A percentile compares a stretch with the other conserved stretches of the same genome.
These are phyloP conservation scores for Castor canadensis DNA, from an alignment of 2,113 vertebrate species.

Conservation along the genomic window DNA sequence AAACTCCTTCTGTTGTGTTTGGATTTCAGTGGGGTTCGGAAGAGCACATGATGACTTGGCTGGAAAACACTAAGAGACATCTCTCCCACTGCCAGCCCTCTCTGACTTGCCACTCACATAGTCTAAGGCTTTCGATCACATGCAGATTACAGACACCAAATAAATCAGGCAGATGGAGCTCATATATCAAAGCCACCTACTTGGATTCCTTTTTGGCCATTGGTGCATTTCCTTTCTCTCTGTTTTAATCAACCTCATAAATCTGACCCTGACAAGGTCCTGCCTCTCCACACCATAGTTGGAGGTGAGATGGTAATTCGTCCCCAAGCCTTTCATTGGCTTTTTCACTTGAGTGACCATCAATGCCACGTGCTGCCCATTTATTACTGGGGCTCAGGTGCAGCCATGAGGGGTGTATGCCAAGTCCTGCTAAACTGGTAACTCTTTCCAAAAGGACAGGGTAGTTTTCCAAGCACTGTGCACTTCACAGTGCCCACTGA, in stretches of 20 bases:
- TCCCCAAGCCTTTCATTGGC: conserved; percentile 54
- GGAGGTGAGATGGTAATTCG: conserved; percentile 61
- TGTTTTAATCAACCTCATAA: conserved; percentile 65
- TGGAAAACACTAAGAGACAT: conserved; percentile 58
- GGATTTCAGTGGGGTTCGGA: not conserved
- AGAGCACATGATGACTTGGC: conserved; percentile 1
- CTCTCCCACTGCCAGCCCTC: not conserved
- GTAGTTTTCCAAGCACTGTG: conserved; percentile 52
- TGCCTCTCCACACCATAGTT: conserved; percentile 25
- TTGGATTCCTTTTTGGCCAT: conserved; percentile 66
- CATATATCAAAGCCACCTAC: conserved; percentile 68
- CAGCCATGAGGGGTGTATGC: not conserved
- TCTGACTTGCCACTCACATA: conserved; percentile 47
- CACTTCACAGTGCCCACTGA: not conserved
- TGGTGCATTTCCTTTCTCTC: conserved; percentile 38
- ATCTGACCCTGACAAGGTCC: conserved; percentile 76
- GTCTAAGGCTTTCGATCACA: conserved; percentile 44
- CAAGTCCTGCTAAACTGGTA: conserved; percentile 45
- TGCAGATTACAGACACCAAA: conserved; percentile 53
- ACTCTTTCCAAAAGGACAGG: conserved; percentile 64
- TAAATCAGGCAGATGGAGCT: conserved; percentile 70
- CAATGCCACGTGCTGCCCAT: not conserved
- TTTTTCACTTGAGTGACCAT: conserved; percentile 59
- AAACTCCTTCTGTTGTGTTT: not conserved
- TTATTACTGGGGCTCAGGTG: conserved; percentile 68